phyloP scores from a whole-genome alignment of 2,888 invertebrate genomes.

The Drosophila nr. fundita region DNA sequence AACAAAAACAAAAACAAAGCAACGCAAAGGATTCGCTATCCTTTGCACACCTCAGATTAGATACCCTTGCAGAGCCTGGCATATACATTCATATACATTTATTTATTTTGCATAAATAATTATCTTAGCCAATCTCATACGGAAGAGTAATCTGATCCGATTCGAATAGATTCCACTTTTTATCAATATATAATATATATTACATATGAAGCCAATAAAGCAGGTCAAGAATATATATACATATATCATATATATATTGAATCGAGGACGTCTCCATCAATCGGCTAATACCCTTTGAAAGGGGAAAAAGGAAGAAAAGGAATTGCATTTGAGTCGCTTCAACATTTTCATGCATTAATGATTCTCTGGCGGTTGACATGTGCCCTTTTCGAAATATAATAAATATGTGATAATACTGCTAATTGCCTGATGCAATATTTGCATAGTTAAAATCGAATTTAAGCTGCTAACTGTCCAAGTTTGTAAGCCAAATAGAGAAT shows the following conservation, averaged over 20 bases:
- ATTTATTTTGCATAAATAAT: neutral
- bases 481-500: constrained; percentile 29
- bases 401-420: constrained; percentile 68
- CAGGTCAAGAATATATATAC: neutral
- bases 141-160: neutral
- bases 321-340: constrained; percentile 14
- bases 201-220: neutral
- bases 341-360: constrained; percentile 34
- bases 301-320: neutral
- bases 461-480: constrained; percentile 62
- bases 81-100: neutral
- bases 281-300: neutral
- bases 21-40: neutral
- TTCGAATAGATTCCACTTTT: neutral
- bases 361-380: constrained; percentile 70
- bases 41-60: neutral
- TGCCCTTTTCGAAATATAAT: constrained; percentile 55
- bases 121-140: neutral
- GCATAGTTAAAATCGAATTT: constrained; percentile 70
- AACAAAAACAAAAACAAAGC: neutral
- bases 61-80: neutral
- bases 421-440: constrained; percentile 71
- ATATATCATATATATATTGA: neutral
- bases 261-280: neutral
- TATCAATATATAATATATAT: neutral